Percentiles rank a stretch among this genome's conserved stretches.
Evolutionary conservation across 2,797 vertebrate genomes (phyloP).

Genomic region (Aphelocoma californica): DNA sequence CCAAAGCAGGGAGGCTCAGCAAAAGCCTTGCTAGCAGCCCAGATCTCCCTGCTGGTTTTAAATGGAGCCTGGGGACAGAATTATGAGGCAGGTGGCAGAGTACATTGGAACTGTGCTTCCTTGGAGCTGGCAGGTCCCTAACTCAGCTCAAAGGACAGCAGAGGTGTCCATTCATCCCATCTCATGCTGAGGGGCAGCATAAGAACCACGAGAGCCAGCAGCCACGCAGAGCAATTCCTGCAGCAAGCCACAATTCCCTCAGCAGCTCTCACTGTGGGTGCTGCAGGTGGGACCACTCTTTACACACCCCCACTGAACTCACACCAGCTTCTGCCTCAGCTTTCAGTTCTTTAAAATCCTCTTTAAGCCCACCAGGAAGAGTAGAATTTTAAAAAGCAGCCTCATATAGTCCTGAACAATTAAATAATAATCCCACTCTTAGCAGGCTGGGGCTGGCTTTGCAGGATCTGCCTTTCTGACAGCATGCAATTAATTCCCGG

Average conservation of each 20-base stretch:
- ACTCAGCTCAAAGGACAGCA: neutral
- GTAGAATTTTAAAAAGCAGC: neutral
- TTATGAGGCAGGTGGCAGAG: neutral
- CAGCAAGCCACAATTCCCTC: neutral
- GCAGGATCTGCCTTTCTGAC: slow-evolving; percentile 30
- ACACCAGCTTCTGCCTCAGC: neutral
- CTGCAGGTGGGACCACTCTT: neutral
- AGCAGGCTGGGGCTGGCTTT: slow-evolving; percentile 42
- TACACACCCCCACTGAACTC: neutral
- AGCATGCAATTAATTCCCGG: slow-evolving; percentile 45
- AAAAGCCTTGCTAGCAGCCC: neutral
- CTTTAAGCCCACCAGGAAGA: neutral
- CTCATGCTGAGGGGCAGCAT: too few species aligned
- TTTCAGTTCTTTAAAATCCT: slow-evolving; percentile 1
- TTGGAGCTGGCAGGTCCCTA: neutral
- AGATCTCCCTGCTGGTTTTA: neutral
- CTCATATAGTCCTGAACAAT: neutral
- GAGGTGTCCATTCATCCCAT: neutral
- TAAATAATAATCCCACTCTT: slow-evolving; percentile 62
- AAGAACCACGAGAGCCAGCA: neutral
- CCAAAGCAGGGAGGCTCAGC: neutral
- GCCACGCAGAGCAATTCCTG: neutral
- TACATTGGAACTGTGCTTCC: fast-evolving
- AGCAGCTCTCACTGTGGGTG: neutral
- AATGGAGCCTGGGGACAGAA: neutral